Conservation (phyloP, 2,113 vertebrate species). For the Gnathochromis pfefferi region DNA sequence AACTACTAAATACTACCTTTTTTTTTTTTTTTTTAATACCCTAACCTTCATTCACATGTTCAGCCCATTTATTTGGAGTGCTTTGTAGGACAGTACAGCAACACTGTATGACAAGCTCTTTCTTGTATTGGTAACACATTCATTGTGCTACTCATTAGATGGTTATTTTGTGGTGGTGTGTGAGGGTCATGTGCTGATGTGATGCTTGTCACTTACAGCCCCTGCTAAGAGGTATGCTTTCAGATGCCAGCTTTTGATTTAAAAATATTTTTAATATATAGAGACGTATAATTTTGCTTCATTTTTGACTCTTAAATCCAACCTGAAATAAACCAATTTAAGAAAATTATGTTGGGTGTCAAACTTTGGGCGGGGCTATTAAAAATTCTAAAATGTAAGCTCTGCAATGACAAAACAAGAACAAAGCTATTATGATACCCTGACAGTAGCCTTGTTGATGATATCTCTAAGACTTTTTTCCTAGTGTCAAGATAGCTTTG, state of each 20-base stretch:
- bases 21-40: background rate
- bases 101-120: background rate
- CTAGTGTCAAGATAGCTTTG: background rate
- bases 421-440: background rate
- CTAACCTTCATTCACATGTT: background rate
- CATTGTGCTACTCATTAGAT: background rate
- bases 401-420: background rate
- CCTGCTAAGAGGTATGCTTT: background rate
- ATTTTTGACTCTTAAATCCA: background rate
- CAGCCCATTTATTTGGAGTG: background rate
- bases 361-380: background rate
- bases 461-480: background rate
- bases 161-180: constrained; percentile 7
- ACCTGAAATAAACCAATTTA: background rate
- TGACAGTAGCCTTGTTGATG: background rate
- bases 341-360: background rate
- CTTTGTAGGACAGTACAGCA: background rate
- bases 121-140: background rate
- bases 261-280: background rate
- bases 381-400: background rate
- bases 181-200: constrained; percentile 1
- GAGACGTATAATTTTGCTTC: background rate
- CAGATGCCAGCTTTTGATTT: background rate
- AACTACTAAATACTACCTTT: background rate
- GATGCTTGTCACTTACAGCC: background rate